Evolutionary conservation across 2,113 vertebrate genomes (phyloP), one percentile per base, ranked within the genome.

Genomic region (Aegithalos caudatus): DNA sequence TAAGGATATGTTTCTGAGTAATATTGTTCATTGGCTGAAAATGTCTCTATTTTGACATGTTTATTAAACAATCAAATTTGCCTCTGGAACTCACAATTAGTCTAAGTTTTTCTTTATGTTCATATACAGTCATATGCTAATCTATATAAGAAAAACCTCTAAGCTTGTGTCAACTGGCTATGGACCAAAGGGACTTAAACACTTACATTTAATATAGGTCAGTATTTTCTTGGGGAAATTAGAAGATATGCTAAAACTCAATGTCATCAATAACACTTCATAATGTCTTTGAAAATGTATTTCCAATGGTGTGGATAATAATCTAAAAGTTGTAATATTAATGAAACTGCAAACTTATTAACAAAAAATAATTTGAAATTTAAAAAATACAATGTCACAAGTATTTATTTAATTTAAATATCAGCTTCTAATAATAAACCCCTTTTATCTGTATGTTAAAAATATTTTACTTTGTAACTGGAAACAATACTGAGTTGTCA

Each of bases 111-210:
- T 90, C 44, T 73, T 3, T 76, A 54, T 83, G 54, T 64, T 50
- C 31, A 37, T 40, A 42, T n/a, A 47, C 5, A 70, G 14, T 40
- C 56, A 90, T 84, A 67, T n/a, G 33, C 19, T 66, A 37, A 38
- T 21, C 12, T 71, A 31, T 48, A 20, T 51, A 89, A 86, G 17
- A 57, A 81, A 90, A 74, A 64, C 82, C 1, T 1, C 13, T 50
- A 24, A 53, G 3, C 14, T 83, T 92, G 12, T 81, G 82, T 93
- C 27, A 70, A 21, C 47, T 66, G 92, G 35, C 11, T 92, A 20
- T 92, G 50, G 90, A 95, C 28, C 11, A 94, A 91, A 86, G 40
- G 56, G 21, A 69, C 48, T 78, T 91, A 88, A 95, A 88, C 48
- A 44, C 27, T 67, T 72, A 25, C 7, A n/a, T 67, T 50, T 86